These are phyloP conservation scores for Chelonus insularis DNA, from an alignment of 1,140 invertebrate genomes.

Conservation along the genomic window DNA sequence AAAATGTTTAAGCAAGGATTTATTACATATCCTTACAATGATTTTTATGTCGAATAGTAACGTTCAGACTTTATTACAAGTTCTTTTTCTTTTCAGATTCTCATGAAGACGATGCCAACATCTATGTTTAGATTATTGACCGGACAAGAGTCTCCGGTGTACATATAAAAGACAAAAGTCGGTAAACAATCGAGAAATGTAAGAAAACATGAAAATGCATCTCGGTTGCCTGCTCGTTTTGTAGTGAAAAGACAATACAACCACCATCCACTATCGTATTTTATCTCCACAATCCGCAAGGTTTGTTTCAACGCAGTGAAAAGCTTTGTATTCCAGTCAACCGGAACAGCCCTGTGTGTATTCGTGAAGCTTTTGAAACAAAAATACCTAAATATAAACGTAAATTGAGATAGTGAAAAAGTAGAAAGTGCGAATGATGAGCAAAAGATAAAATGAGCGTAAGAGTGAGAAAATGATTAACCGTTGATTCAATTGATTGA, in stretches of 20 bases:
- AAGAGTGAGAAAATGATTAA: neutral
- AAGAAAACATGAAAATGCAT: constrained; percentile 28
- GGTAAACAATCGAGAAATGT: neutral
- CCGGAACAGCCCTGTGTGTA: constrained; percentile 39
- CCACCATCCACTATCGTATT: constrained; percentile 53
- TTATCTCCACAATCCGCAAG: constrained; percentile 25
- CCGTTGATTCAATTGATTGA: constrained; percentile 38
- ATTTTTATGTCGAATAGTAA: no score
- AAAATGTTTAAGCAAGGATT: no score
- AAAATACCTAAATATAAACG: constrained; percentile 34
- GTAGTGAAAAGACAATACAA: constrained; percentile 61
- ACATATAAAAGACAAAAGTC: constrained; percentile 73
- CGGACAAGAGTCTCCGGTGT: constrained; percentile 98
- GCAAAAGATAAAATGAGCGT: neutral
- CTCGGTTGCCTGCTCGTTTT: constrained; percentile 49
- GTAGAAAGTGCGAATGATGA: constrained; percentile 12
- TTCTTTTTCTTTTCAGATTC: constrained; percentile 73
- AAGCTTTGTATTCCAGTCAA: constrained; percentile 48
- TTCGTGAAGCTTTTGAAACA: constrained; percentile 37
- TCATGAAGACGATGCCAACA: constrained; percentile 99
- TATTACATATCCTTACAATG: no score
- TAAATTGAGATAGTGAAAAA: constrained; percentile 28
- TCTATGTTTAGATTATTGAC: constrained; percentile 99
- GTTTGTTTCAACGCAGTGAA: constrained; percentile 22
- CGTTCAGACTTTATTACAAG: no score